Percentiles rank a stretch among this genome's conserved stretches.
Conservation (phyloP, 2,113 vertebrate species). For the Antigone vipio region DNA sequence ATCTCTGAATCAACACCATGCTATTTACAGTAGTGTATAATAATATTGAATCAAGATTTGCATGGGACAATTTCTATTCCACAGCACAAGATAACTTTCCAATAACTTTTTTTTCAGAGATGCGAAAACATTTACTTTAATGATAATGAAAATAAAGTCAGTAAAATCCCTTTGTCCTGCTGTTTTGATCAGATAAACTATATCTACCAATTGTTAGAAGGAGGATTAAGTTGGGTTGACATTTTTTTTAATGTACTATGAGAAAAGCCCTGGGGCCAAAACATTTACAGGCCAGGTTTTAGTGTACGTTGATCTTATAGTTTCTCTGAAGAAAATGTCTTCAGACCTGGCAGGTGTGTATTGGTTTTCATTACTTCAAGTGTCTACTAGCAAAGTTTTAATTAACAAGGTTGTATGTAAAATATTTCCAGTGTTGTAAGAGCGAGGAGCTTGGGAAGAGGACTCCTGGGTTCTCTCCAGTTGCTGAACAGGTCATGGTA, state of each 20-base stretch:
- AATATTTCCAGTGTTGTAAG: conserved; percentile 21
- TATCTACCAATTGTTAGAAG: conserved; percentile 64
- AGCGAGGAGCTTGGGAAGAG: neutral
- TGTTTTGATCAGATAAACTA: conserved; percentile 62
- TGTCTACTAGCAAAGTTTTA: conserved; percentile 49
- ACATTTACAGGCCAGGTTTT: conserved; percentile 51
- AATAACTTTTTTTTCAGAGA: conserved; percentile 11
- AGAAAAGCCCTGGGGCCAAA: conserved; percentile 64
- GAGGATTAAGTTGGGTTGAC: conserved; percentile 60
- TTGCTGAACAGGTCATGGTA: neutral
- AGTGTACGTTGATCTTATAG: conserved; percentile 42
- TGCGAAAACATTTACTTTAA: conserved; percentile 63
- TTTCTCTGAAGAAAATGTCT: conserved; percentile 51
- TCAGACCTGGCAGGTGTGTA: conserved; percentile 54
- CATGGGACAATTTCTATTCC: conserved; percentile 47
- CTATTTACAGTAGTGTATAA: conserved; percentile 66
- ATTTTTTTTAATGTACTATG: conserved; percentile 44
- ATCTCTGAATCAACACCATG: conserved; percentile 51
- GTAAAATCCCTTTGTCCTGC: conserved; percentile 59
- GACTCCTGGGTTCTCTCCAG: neutral
- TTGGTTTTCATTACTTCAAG: conserved; percentile 59
- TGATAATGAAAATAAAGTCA: conserved; percentile 65
- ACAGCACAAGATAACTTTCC: conserved; percentile 31
- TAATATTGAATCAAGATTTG: conserved; percentile 72
- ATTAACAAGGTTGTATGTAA: conserved; percentile 2